phyloP scores from a whole-genome alignment of 2,113 vertebrate species.

The Leucosticte australis region DNA sequence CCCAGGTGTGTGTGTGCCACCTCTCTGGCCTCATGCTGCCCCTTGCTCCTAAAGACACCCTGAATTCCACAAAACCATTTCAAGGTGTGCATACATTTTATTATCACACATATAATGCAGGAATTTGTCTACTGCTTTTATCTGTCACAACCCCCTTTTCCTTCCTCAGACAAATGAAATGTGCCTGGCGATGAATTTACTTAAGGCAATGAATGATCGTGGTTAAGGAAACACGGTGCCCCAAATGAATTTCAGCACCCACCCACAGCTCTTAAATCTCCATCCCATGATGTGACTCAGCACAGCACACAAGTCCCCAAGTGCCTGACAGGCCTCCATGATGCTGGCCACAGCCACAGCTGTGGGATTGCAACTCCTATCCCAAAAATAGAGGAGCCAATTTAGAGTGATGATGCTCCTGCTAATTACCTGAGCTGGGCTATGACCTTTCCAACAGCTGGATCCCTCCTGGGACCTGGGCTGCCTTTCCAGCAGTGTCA shows the following conservation, averaged over 20 bases:
- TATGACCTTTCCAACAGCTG: not conserved
- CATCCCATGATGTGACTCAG: fast-evolving
- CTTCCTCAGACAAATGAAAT: not conserved
- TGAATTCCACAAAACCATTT: not conserved
- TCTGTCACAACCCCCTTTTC: not conserved
- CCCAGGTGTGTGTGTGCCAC: fast-evolving
- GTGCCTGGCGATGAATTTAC: not conserved
- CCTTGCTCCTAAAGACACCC: not conserved
- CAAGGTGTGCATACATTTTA: not conserved
- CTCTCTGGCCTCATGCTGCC: not conserved
- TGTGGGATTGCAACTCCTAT: not conserved
- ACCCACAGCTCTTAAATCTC: not conserved
- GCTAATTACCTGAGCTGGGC: not conserved
- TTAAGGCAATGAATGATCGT: not conserved
- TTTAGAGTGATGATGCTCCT: not conserved
- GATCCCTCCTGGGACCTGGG: not conserved
- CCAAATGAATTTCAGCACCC: not conserved
- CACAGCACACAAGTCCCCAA: not conserved
- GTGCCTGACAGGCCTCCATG: not conserved
- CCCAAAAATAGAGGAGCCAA: not conserved
- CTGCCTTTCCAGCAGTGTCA: not conserved
- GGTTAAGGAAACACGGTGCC: not conserved
- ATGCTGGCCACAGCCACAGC: fast-evolving
- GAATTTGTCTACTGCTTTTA: not conserved
- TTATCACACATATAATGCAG: not conserved